These are phyloP conservation scores for Cossypha polioptera DNA, from an alignment of 2,797 vertebrate species.

Conservation along the genomic window DNA sequence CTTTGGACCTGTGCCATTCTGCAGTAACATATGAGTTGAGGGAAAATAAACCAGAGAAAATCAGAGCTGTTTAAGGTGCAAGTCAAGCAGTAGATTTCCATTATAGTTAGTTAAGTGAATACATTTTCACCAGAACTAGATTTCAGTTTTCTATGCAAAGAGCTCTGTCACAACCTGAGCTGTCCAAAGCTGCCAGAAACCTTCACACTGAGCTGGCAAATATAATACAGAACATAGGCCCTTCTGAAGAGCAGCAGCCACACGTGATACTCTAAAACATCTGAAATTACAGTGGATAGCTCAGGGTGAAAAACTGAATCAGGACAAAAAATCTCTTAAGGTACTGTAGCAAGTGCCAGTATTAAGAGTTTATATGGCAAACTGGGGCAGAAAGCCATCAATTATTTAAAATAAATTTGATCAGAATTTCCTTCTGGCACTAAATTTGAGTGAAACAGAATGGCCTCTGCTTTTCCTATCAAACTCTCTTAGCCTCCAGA, in stretches of 20 bases:
- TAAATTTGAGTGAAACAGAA: neutral
- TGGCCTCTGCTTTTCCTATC: neutral
- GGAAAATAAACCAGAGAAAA: neutral
- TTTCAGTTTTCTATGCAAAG: neutral
- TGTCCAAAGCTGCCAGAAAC: neutral
- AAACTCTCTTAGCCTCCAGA: neutral
- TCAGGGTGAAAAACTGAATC: neutral
- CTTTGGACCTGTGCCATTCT: neutral
- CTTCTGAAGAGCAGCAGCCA: neutral
- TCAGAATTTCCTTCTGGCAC: neutral
- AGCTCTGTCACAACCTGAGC: neutral
- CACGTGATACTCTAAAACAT: accelerated
- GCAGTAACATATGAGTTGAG: neutral
- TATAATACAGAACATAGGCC: neutral
- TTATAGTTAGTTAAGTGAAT: neutral
- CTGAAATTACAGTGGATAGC: neutral
- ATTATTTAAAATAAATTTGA: neutral
- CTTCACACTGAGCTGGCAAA: neutral
- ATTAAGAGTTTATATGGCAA: neutral
- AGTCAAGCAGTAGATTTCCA: neutral
- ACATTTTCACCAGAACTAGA: neutral
- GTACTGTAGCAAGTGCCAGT: neutral
- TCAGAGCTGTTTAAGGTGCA: neutral
- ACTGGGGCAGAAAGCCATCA: neutral
- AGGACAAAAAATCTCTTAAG: neutral